Conservation (phyloP, 2,797 vertebrate species). For the Schizothorax lantsangensis region DNA sequence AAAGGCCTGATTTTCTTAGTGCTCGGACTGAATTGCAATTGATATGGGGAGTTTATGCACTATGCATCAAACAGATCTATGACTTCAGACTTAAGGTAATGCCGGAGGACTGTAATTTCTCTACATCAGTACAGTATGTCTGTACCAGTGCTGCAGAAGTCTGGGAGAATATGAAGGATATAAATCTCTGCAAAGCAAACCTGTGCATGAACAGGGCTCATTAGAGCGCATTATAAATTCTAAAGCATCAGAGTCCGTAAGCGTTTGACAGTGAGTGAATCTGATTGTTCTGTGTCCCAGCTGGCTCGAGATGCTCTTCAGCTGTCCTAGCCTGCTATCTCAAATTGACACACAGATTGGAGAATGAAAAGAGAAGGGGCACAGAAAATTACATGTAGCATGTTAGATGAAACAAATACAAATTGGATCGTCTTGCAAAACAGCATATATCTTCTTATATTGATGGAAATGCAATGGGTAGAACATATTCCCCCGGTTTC, state of each 20-base stretch:
- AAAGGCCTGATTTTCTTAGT: conserved; percentile 48
- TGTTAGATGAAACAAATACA: conserved; percentile 17
- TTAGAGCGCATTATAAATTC: conserved; percentile 59
- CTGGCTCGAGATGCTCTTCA: conserved; percentile 50
- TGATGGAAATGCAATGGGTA: conserved; percentile 1
- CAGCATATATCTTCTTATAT: not conserved
- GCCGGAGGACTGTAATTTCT: conserved; percentile 32
- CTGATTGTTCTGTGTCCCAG: conserved; percentile 55
- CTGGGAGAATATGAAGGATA: conserved; percentile 40
- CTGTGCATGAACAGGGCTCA: conserved; percentile 51
- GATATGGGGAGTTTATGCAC: conserved; percentile 47
- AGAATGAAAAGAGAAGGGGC: conserved; percentile 23
- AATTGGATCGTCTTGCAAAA: not conserved
- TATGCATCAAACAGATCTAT: conserved; percentile 39
- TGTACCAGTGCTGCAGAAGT: conserved; percentile 31
- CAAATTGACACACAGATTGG: conserved; percentile 32
- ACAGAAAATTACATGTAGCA: conserved; percentile 15
- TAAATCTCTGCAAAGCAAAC: conserved; percentile 45
- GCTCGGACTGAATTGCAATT: conserved; percentile 48
- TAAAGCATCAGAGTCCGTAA: conserved; percentile 32
- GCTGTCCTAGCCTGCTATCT: conserved; percentile 35
- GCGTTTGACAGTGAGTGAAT: conserved; percentile 55
- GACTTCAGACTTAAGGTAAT: conserved; percentile 42
- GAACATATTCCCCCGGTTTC: not conserved
- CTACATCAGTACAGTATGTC: conserved; percentile 19